Evolutionary conservation across 2,797 vertebrate genomes (phyloP).

Genomic region (Geotrypetes seraphini): DNA sequence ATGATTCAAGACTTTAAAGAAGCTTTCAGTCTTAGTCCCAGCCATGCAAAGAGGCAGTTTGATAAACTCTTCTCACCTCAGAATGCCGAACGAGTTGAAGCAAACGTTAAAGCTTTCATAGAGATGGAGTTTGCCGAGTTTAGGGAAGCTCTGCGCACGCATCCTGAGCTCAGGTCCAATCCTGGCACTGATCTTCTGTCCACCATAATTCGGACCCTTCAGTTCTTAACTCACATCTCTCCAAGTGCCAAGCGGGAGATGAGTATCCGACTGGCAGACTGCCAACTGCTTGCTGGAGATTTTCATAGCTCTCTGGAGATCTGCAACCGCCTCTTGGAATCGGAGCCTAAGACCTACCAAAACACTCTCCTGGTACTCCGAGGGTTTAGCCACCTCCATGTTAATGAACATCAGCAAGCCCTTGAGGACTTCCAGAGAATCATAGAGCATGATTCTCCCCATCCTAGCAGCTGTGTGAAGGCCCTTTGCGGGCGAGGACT

Average conservation of each 20-base stretch:
- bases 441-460: slow-evolving; percentile 70
- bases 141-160: slow-evolving; percentile 60
- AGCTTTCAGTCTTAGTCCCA: slow-evolving; percentile 64
- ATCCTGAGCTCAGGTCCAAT: slow-evolving; percentile 63
- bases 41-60: slow-evolving; percentile 51
- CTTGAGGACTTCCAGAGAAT: slow-evolving; percentile 81
- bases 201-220: slow-evolving; percentile 56
- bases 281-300: slow-evolving; percentile 72
- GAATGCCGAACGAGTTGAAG: slow-evolving; percentile 29
- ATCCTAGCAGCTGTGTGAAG: slow-evolving; percentile 76
- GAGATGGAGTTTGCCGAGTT: slow-evolving; percentile 63
- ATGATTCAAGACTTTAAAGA: slow-evolving; percentile 60
- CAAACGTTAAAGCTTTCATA: slow-evolving; percentile 31
- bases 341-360: slow-evolving; percentile 57
- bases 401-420: slow-evolving; percentile 55
- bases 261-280: slow-evolving; percentile 72
- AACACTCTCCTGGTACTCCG: slow-evolving; percentile 75
- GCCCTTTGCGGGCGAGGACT: slow-evolving; percentile 86
- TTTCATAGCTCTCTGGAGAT: slow-evolving; percentile 55
- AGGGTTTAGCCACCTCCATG: slow-evolving; percentile 75
- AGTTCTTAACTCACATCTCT: slow-evolving; percentile 68
- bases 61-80: slow-evolving; percentile 53
- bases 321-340: slow-evolving; percentile 69
- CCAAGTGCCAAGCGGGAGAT: slow-evolving; percentile 56
- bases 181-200: slow-evolving; percentile 64